phyloP scores from a whole-genome alignment of 2,113 vertebrate species.

The Phalacrocorax carbo region DNA sequence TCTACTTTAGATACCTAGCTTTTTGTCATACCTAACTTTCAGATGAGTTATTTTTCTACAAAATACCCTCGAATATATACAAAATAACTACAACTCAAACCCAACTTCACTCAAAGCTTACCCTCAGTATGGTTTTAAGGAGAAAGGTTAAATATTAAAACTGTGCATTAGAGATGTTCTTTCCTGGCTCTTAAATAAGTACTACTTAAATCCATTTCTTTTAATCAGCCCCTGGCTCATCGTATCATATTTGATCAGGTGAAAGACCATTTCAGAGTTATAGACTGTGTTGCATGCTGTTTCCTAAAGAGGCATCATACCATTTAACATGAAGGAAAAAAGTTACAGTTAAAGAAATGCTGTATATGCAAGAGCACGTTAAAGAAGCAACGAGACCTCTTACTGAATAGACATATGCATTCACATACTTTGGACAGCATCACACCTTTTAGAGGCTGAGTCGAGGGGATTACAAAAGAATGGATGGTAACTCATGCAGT shows the following conservation, averaged over 20 bases:
- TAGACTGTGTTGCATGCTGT: fast-evolving
- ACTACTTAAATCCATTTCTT: not conserved
- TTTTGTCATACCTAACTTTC: not conserved
- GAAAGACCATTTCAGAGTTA: not conserved
- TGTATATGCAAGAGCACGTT: not conserved
- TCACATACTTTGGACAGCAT: not conserved
- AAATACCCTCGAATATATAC: not conserved
- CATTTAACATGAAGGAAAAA: not conserved
- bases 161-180: not conserved
- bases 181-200: not conserved
- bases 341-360: not conserved
- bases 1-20: not conserved
- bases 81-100: not conserved
- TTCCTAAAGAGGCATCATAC: not conserved
- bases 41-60: not conserved
- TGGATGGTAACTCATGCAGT: not conserved
- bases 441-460: not conserved
- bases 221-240: not conserved
- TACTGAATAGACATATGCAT: not conserved
- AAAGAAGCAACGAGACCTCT: not conserved
- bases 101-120: not conserved
- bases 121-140: not conserved
- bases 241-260: not conserved
- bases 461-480: not conserved
- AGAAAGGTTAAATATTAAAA: not conserved